Base-by-base conservation (phyloP, 2,888 invertebrate genomes). In the Monochamus alternatus region DNA sequence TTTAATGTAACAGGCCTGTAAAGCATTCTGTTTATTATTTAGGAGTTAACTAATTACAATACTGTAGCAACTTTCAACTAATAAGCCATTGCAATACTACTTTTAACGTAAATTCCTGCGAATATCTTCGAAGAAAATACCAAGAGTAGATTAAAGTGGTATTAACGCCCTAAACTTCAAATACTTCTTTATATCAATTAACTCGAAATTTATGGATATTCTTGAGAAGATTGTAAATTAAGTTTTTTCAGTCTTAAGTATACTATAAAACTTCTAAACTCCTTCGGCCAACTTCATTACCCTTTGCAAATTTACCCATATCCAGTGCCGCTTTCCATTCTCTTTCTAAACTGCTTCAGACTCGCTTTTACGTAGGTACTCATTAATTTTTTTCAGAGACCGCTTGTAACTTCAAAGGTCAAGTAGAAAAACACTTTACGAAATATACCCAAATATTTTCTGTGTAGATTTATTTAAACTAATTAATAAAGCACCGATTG, bases 131-230 rank as follows among this genome's bases (percentile, higher is more conserved):
- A 47, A 47, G 31, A 31, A 59, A 59, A 62, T 38, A 12, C 43
- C 7, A 1, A 43, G 3, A 38, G 38, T 14, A 43, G 14, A 62
- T 62, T 38, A 62, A 62, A 62, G 62, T 14, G 14, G 14, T 14
- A 9, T 62, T 62, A 43, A 38, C 14, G 38, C 38, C 55, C 43
- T 60, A 60, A 69, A 60, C 44, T 60, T 38, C 70, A 70, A 47
- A 47, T 12, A 47, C 60, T 68, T 67, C 68, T 55, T 68, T 68
- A 55, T 68, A 74, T 74, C 73, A 74, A 74, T 74, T 74, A 74
- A 67, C 66, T 51, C 9, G 3, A 60, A 74, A 73, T 66, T 74
- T 74, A 74, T 74, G 73, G 67, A 67, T 67, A 51, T 74, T 74
- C 73, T 59, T 60, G 73, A n/a, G 7, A 52, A 65, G 47, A 58